Conservation (phyloP, 2,113 vertebrate genomes). For the Periophthalmodon schlosseri region DNA sequence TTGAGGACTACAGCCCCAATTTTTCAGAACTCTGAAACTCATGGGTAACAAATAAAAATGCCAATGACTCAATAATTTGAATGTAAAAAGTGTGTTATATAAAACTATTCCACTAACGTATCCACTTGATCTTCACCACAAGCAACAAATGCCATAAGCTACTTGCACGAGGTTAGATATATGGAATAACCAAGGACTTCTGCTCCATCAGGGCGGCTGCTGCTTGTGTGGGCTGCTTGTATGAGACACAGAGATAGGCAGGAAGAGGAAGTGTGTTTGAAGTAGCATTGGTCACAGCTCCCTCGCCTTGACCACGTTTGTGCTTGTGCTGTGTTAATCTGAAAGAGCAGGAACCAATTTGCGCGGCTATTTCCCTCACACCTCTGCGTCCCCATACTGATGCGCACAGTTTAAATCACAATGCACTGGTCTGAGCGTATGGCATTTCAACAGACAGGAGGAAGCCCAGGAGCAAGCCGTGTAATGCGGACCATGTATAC, state of each 20-base stretch:
- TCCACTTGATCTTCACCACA: background rate
- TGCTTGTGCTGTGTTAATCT: constrained; percentile 62
- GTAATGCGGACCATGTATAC: background rate
- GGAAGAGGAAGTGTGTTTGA: constrained; percentile 46
- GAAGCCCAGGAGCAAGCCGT: background rate
- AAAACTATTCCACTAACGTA: background rate
- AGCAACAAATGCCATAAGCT: background rate
- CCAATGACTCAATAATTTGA: no score
- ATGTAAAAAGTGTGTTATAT: no score
- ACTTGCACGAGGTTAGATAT: background rate
- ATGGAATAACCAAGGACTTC: background rate
- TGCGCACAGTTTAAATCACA: constrained; percentile 24
- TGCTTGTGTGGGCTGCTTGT: background rate
- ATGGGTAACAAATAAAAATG: no score
- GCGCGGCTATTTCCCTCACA: constrained; percentile 65
- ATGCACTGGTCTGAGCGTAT: background rate
- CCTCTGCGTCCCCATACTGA: constrained; percentile 59
- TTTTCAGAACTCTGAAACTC: no score
- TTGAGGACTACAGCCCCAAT: no score
- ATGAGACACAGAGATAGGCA: background rate
- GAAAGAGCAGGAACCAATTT: constrained; percentile 69
- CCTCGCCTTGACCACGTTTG: constrained; percentile 54
- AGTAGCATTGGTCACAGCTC: constrained; percentile 37
- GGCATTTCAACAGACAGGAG: background rate
- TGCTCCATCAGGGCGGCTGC: constrained; percentile 32